A percentile compares a stretch with the other conserved stretches of the same genome.
phyloP scores from a whole-genome alignment of 2,113 vertebrate genomes.

The Typhlomys cinereus region DNA sequence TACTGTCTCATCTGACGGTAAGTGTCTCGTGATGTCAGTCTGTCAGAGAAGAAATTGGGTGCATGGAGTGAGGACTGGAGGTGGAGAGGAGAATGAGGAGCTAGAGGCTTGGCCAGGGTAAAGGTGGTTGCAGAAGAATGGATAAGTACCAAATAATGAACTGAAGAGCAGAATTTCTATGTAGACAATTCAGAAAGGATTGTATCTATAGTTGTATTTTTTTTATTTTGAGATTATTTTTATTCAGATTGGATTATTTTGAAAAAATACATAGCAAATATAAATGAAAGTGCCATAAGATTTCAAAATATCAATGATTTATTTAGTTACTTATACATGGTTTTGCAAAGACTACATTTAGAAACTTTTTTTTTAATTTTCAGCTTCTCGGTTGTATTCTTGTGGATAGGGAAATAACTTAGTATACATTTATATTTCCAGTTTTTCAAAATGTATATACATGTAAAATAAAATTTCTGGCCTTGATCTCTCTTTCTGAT shows the following conservation, averaged over 20 bases:
- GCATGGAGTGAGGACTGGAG: rapidly evolving
- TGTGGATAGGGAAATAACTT: neutral
- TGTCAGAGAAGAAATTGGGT: neutral
- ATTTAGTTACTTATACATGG: too few relatives aligned
- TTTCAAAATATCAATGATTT: too few relatives aligned
- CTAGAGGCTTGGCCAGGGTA: neutral
- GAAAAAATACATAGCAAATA: too few relatives aligned
- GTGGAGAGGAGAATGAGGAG: too few relatives aligned
- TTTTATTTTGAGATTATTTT: too few relatives aligned
- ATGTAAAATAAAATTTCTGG: neutral
- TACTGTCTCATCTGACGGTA: neutral
- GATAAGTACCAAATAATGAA: neutral
- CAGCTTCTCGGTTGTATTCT: conserved; percentile 34
- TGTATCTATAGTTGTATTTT: conserved; percentile 1
- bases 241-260: too few relatives aligned
- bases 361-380: too few relatives aligned
- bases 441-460: neutral
- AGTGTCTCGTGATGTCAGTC: neutral
- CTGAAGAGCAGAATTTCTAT: neutral
- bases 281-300: too few relatives aligned
- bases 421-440: neutral
- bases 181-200: neutral
- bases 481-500: neutral
- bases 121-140: neutral
- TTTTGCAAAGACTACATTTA: too few relatives aligned